These are phyloP conservation scores for Lates calcarifer DNA, from an alignment of 2,113 vertebrate species.

Conservation along the genomic window DNA sequence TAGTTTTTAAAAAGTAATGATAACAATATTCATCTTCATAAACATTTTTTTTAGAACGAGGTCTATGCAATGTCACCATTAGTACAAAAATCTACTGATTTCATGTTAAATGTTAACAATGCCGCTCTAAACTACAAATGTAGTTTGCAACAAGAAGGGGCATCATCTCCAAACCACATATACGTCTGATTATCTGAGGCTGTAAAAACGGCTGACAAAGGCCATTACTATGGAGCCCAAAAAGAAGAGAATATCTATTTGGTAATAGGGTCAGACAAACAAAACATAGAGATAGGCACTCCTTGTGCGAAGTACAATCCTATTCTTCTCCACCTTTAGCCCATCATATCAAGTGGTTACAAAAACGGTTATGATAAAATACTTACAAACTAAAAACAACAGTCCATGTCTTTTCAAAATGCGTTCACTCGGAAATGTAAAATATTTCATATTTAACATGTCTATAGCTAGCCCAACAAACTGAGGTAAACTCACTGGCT, in stretches of 20 bases:
- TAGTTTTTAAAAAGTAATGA: conserved; percentile 59
- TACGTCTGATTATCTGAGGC: conserved; percentile 71
- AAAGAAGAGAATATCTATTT: conserved; percentile 65
- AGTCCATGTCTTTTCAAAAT: conserved; percentile 48
- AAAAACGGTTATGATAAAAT: conserved; percentile 56
- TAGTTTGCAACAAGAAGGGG: conserved; percentile 59
- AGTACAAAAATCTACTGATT: conserved; percentile 71
- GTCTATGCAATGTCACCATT: conserved; percentile 68
- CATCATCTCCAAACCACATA: conserved; percentile 51
- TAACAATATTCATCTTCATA: conserved; percentile 64
- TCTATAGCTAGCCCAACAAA: conserved; percentile 44
- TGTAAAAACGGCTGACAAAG: conserved; percentile 62
- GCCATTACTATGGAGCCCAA: conserved; percentile 43
- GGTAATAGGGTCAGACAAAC: conserved; percentile 61
- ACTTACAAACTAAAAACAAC: conserved; percentile 60
- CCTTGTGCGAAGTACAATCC: conserved; percentile 71
- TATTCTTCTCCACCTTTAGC: conserved; percentile 49
- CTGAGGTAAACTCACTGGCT: conserved; percentile 67
- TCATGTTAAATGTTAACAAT: conserved; percentile 57
- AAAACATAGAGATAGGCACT: conserved; percentile 65
- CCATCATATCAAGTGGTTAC: conserved; percentile 66
- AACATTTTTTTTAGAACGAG: conserved; percentile 60
- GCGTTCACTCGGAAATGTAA: conserved; percentile 52
- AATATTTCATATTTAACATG: conserved; percentile 57
- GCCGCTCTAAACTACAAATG: conserved; percentile 53